Percentiles rank a stretch among this genome's conserved stretches.
phyloP scores from a whole-genome alignment of 1,140 invertebrate species.

The Grapholita molesta region DNA sequence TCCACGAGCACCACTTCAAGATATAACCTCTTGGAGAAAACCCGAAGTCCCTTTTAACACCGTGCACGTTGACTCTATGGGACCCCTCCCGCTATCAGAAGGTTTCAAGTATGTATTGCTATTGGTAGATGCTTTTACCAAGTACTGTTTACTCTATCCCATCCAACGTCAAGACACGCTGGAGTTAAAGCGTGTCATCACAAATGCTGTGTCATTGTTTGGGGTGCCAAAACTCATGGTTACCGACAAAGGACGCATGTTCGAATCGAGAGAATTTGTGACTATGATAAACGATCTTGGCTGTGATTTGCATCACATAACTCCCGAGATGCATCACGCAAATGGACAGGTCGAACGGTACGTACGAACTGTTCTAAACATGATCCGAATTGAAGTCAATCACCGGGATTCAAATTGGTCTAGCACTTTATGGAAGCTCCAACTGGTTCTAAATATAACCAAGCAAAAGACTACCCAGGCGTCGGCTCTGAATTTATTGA shows the following conservation, averaged over 20 bases:
- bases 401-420: constrained; percentile 19
- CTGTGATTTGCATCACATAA: constrained; percentile 23
- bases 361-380: constrained; percentile 34
- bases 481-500: constrained; percentile 1
- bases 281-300: constrained; percentile 21
- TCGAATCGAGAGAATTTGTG: constrained; percentile 23
- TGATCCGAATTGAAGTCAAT: constrained; percentile 22
- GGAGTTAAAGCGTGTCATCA: too few relatives aligned
- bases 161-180: too few relatives aligned
- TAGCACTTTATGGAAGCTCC: constrained; percentile 19
- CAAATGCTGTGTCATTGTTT: background rate
- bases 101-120: constrained; percentile 22
- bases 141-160: constrained; percentile 8
- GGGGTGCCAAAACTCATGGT: constrained; percentile 25
- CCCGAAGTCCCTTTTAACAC: constrained; percentile 25
- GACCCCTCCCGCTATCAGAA: constrained; percentile 23
- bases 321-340: constrained; percentile 27
- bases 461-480: constrained; percentile 14
- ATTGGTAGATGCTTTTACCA: constrained; percentile 23
- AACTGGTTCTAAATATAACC: constrained; percentile 18
- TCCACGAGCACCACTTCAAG: too few relatives aligned
- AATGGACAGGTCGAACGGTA: constrained; percentile 43
- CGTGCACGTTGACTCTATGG: constrained; percentile 28
- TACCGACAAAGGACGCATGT: constrained; percentile 27
- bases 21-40: background rate